Percentiles rank a stretch among this genome's conserved stretches.
These are phyloP conservation scores for Coptodon rendalli DNA, from an alignment of 2,113 vertebrate genomes.

Conservation along the genomic window DNA sequence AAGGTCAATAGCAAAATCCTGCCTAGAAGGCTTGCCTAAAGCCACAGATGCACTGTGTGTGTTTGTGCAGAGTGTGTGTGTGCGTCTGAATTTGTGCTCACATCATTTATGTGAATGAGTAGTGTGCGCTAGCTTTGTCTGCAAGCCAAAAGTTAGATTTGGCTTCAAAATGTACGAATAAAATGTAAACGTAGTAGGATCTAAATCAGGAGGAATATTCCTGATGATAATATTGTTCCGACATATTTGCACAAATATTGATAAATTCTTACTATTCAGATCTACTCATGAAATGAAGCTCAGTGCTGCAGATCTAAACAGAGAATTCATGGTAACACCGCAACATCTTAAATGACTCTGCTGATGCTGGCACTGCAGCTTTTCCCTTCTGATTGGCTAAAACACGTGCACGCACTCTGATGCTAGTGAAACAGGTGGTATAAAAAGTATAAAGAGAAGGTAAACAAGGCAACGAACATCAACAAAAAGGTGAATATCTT, in stretches of 20 bases:
- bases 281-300: background rate
- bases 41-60: conserved; percentile 5
- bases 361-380: background rate
- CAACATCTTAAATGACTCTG: background rate
- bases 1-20: conserved; percentile 54
- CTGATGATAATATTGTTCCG: too few relatives aligned
- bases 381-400: background rate
- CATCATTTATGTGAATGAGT: background rate
- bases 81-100: background rate
- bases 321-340: background rate
- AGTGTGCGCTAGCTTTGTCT: background rate
- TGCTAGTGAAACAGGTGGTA: background rate
- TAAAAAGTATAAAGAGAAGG: background rate
- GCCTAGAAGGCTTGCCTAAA: conserved; percentile 47
- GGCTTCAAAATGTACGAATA: background rate
- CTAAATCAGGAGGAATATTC: background rate
- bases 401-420: background rate
- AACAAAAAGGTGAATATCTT: background rate
- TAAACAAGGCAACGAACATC: background rate
- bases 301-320: background rate
- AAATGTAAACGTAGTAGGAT: background rate
- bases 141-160: background rate
- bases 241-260: background rate
- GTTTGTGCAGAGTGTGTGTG: background rate
- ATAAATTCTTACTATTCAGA: background rate